Evolutionary conservation across 2,113 vertebrate species (phyloP), one percentile per base, ranked within the genome.

Genomic region (Gallinago paraguaiae): DNA sequence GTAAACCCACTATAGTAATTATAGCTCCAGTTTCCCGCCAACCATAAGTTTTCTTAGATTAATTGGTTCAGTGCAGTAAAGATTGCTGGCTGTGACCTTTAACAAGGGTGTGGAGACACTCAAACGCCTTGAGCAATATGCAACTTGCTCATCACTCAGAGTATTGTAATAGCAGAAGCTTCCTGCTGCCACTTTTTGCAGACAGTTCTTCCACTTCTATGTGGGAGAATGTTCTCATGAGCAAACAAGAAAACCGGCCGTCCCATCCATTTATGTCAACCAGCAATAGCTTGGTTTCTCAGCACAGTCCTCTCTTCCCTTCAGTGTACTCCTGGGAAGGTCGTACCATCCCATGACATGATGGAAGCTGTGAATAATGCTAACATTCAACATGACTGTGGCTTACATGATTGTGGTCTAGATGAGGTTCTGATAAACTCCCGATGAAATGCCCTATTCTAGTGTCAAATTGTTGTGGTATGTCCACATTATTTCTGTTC

Each of bases 391-490:
- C 54, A 93, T 35, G 53, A 84, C 65, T 89, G 57, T 71, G 54
- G 71, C 75, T 92, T 83, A 82, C 86, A 94, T 56, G 61, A 43
- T 45, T 89, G 86, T 64, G 94, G 88, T 89, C 82, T 95, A 81
- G 81, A 94, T 85, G 69, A 67, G 79, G 68, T 78, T 89, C 88
- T 91, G 88, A 94, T 92, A 95, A 94, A 89, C 76, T 72, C 82
- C 85, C 0, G 3, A 90, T 92, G 90, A 95, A 95, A 92, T 87
- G 41, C 46, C n/a, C 54, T 91, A 86, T 60, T 92, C 81, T 77
- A 87, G 61, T 43, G 54, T 77, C 77, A 92, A 64, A 93, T 91
- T 87, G 78, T 91, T 94, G 80, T 79, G 77, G 77, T 95, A 93
- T 76, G 46, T 86, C 69, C 76, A 59, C 88, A 71, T 68, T 86